Conservation (phyloP, 2,797 vertebrate genomes). For the Catharus ustulatus region DNA sequence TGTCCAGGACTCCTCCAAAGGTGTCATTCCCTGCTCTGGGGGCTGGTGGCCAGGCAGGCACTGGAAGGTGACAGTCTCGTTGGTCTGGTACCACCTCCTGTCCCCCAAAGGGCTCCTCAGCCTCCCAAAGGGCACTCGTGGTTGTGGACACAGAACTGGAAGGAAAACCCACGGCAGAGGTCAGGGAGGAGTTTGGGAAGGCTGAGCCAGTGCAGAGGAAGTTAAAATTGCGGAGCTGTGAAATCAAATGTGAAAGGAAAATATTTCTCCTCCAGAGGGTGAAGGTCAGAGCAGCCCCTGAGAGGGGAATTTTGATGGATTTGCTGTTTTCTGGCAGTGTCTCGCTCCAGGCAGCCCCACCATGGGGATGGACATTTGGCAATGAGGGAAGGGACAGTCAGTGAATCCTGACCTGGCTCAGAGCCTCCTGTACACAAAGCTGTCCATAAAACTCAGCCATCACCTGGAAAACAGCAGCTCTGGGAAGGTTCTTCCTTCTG, state of each 20-base stretch:
- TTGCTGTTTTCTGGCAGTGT: background rate
- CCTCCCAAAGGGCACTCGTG: background rate
- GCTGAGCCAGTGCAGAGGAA: background rate
- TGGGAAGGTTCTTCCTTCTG: background rate
- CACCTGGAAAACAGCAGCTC: background rate
- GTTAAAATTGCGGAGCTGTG: background rate
- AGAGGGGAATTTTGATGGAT: fast-evolving
- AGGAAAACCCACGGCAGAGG: background rate
- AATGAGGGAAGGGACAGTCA: background rate
- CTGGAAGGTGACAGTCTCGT: background rate
- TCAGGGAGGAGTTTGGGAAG: too few species aligned
- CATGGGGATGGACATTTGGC: fast-evolving
- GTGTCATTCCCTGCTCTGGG: fast-evolving
- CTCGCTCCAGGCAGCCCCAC: fast-evolving
- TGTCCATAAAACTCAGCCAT: fast-evolving
- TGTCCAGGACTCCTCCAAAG: background rate
- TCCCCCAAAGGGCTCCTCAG: background rate
- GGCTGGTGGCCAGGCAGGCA: background rate
- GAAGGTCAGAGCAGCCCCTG: background rate
- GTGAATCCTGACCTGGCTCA: background rate
- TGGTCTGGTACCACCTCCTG: background rate
- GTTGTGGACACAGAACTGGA: conserved; percentile 20
- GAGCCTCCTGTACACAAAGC: background rate
- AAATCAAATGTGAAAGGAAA: background rate
- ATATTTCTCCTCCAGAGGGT: too few species aligned